Conservation (phyloP, 2,888 invertebrate genomes). For the Cylloceria caligata region DNA sequence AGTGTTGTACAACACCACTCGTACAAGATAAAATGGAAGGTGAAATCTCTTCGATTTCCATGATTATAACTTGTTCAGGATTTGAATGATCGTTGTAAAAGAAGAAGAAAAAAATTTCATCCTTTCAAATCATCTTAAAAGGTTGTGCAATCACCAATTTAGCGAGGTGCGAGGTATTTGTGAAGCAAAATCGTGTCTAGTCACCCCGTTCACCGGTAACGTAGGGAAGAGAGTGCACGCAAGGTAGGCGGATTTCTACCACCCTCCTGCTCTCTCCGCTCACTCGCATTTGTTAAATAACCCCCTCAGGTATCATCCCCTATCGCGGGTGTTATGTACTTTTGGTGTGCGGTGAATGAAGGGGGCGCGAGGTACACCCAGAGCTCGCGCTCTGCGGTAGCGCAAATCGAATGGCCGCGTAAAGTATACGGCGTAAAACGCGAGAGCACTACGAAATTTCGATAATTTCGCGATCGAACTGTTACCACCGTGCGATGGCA, state of each 20-base stretch:
- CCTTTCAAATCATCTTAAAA: background rate
- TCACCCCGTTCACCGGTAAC: background rate
- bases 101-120: too few species aligned
- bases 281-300: slow-evolving; percentile 23
- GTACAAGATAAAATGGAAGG: too few species aligned
- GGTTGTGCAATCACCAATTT: background rate
- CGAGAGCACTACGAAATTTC: slow-evolving; percentile 70
- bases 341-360: slow-evolving; percentile 28
- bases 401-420: slow-evolving; percentile 66
- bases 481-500: slow-evolving; percentile 30
- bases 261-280: background rate
- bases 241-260: background rate
- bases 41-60: too few species aligned
- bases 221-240: background rate
- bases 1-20: too few species aligned
- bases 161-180: background rate
- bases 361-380: slow-evolving; percentile 20
- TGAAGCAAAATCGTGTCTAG: background rate
- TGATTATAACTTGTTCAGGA: too few species aligned
- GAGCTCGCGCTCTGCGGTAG: slow-evolving; percentile 52
- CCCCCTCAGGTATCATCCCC: slow-evolving; percentile 58
- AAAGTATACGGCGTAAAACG: slow-evolving; percentile 65
- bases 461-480: slow-evolving; percentile 74
- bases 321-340: slow-evolving; percentile 50
- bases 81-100: too few species aligned